Conservation (phyloP, 2,113 vertebrate species). For the Elachura formosa region DNA sequence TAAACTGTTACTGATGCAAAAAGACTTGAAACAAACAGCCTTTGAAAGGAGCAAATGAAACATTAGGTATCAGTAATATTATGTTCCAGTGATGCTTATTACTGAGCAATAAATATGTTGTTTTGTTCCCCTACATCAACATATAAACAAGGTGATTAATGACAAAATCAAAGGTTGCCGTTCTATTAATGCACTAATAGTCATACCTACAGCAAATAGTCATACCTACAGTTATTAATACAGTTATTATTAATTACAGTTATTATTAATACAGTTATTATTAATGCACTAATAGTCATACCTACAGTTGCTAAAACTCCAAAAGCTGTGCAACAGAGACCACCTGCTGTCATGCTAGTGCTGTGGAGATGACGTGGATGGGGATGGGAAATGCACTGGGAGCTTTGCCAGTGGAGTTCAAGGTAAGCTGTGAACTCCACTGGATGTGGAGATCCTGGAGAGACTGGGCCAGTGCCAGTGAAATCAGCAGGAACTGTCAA, state of each 20-base stretch:
- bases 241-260: too few relatives aligned
- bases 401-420: background rate
- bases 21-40: constrained; percentile 6
- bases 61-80: background rate
- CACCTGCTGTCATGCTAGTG: background rate
- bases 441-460: background rate
- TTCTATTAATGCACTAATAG: background rate
- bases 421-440: background rate
- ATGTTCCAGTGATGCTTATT: background rate
- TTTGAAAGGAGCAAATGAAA: background rate
- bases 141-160: background rate
- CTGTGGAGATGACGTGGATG: accelerated
- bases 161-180: background rate
- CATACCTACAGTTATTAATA: too few relatives aligned
- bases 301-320: background rate
- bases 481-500: accelerated
- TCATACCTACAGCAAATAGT: background rate
- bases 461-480: background rate
- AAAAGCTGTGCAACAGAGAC: background rate
- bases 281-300: background rate
- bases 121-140: background rate
- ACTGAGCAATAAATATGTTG: background rate
- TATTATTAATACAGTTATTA: too few relatives aligned
- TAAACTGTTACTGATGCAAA: background rate
- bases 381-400: background rate